A percentile compares a stretch with the other conserved stretches of the same genome.
These are phyloP conservation scores for Ips typographus DNA, from an alignment of 1,140 invertebrate genomes.

Conservation along the genomic window DNA sequence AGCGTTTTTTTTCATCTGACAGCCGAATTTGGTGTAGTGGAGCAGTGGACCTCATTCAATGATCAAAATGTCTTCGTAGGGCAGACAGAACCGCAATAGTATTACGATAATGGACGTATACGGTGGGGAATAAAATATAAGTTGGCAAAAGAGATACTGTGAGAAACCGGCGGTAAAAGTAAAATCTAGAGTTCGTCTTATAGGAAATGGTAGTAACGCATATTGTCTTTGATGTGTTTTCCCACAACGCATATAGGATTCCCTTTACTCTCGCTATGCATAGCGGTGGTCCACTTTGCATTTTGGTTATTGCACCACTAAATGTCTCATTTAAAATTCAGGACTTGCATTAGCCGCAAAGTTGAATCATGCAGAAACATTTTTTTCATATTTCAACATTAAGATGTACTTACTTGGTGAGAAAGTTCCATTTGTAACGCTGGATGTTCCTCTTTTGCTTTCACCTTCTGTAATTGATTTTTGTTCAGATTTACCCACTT, in stretches of 20 bases:
- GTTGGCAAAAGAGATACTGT: conserved; percentile 3
- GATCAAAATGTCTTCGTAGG: too few species aligned
- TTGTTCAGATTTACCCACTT: conserved; percentile 70
- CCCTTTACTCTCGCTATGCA: conserved; percentile 34
- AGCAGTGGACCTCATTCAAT: too few species aligned
- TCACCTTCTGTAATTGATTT: conserved; percentile 60
- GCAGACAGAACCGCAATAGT: conserved; percentile 2
- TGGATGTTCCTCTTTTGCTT: conserved; percentile 47
- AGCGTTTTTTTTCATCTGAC: not conserved
- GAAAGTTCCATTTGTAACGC: conserved; percentile 6
- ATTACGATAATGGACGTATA: conserved; percentile 28
- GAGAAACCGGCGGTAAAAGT: conserved; percentile 23
- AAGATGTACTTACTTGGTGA: too few species aligned
- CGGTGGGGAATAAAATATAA: conserved; percentile 32
- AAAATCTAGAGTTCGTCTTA: conserved; percentile 36
- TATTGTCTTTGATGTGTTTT: conserved; percentile 38
- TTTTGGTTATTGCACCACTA: conserved; percentile 31
- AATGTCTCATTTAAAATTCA: conserved; percentile 34
- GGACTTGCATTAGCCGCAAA: conserved; percentile 25
- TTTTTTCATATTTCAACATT: too few species aligned
- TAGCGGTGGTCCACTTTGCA: conserved; percentile 34
- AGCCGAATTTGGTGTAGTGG: too few species aligned
- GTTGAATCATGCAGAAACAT: not conserved
- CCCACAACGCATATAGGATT: conserved; percentile 36
- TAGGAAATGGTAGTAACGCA: conserved; percentile 27